Evolutionary conservation across 2,888 invertebrate genomes (phyloP).

Genomic region (Ecliptopera silaceata): DNA sequence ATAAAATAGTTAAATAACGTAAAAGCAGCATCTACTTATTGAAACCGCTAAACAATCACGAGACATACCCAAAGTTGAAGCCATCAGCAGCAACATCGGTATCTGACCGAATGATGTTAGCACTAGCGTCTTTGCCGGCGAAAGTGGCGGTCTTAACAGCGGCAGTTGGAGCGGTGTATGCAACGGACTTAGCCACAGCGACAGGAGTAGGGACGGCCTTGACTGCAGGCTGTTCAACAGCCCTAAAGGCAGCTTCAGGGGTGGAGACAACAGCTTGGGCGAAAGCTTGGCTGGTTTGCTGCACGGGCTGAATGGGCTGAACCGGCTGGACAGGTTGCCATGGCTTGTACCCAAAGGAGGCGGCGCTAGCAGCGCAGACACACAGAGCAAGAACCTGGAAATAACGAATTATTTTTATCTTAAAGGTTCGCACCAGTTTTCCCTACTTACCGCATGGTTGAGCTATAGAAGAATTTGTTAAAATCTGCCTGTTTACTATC

Average conservation of each 20-base stretch:
- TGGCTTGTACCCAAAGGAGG: conserved; percentile 23
- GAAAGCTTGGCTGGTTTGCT: conserved; percentile 15
- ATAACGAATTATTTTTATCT: neutral
- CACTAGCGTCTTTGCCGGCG: conserved; percentile 18
- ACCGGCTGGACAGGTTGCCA: conserved; percentile 8
- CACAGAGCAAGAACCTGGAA: conserved; percentile 37
- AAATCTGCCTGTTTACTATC: too few relatives aligned
- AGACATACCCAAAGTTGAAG: conserved; percentile 28
- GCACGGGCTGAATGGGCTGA: conserved; percentile 9
- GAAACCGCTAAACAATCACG: too few relatives aligned
- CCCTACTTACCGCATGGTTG: too few relatives aligned
- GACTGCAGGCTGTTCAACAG: conserved; percentile 9
- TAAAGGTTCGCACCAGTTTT: too few relatives aligned
- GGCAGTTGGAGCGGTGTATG: conserved; percentile 3
- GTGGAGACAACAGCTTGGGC: conserved; percentile 5
- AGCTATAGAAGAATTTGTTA: too few relatives aligned
- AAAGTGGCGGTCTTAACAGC: conserved; percentile 14
- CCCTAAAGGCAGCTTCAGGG: conserved; percentile 6
- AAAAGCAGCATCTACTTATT: neutral
- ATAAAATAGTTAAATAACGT: neutral
- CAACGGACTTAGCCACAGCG: conserved; percentile 15
- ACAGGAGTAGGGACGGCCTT: conserved; percentile 9
- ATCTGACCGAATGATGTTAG: conserved; percentile 24
- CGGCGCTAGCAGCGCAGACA: conserved; percentile 39
- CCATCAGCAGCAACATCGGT: conserved; percentile 24